Base-by-base conservation (phyloP, 2,888 invertebrate genomes). In the Limnephilus auricula region DNA sequence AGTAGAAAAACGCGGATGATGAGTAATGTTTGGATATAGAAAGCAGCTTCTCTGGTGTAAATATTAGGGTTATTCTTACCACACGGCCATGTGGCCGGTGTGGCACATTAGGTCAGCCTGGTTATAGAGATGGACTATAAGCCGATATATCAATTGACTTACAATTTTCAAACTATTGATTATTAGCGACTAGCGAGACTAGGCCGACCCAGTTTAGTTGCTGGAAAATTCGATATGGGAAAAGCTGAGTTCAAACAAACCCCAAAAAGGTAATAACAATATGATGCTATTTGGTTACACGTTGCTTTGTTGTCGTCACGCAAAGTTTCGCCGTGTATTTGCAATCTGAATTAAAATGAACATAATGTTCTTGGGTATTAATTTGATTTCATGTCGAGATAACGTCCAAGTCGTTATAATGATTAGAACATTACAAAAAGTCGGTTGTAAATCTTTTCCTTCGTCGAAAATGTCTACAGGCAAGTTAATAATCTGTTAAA, bases 31-130 rank as follows among this genome's bases (percentile, higher is more conserved):
- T 85, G 85, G 30, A 40, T 37, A 40, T 45, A 85, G 40, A 85
- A 37, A 88, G 78, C 34, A 79, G 87, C 10, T 78, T 65, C 65
- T 85, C 40, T 85, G 85, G 45, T 15, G 34, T 88, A 78, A 88
- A 88, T 88, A 79, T 88, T 78, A 18, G 31, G 34, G 87, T 25
- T 88, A 88, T 79, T 88, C 37, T 79, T 88, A 88, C 78, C 78
- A 88, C 25, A 25, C 25, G 87, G 87, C 87, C 87, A 88, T 88
- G 87, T 88, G 87, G 87, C 34, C 6, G 25, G 25, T 25, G 65
- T 25, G 65, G 79, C 32, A 37, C 50, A 86, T 86, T 86, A 31
- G 86, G 86, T 86, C 34, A 85, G 40, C 85, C n/a, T 40, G 30
- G 85, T 45, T 40, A 40, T 25, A 15, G 25, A 40, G 30, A 45